Percentiles rank a stretch among this genome's conserved stretches.
Conservation (phyloP, 2,113 vertebrate genomes). For the Ivindomyrus marchei region DNA sequence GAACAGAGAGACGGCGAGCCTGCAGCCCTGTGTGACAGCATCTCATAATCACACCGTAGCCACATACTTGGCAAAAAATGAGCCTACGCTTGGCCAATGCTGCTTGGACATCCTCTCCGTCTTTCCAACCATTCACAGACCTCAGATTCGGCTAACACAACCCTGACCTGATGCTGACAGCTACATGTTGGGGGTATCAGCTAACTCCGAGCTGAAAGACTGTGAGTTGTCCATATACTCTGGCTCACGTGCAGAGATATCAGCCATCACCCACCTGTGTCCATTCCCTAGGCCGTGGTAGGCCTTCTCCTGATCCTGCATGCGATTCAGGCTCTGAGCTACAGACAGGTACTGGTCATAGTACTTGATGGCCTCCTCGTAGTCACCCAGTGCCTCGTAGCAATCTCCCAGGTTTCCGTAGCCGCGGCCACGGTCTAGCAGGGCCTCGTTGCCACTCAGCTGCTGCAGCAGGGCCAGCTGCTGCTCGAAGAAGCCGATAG, state of each 20-base stretch:
- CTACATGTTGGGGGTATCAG: neutral
- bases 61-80: neutral
- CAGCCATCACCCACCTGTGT: slow-evolving; percentile 70
- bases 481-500: slow-evolving; percentile 94
- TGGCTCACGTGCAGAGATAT: neutral
- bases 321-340: slow-evolving; percentile 83
- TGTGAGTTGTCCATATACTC: neutral
- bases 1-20: neutral
- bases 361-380: slow-evolving; percentile 93
- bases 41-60: neutral
- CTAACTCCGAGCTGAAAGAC: neutral
- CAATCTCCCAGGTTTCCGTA: slow-evolving; percentile 92
- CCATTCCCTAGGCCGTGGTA: slow-evolving; percentile 87
- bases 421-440: slow-evolving; percentile 82
- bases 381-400: slow-evolving; percentile 87
- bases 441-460: slow-evolving; percentile 77
- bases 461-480: slow-evolving; percentile 91
- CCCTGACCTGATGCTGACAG: neutral
- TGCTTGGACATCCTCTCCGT: neutral
- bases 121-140: neutral
- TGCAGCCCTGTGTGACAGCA: neutral
- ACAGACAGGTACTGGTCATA: slow-evolving; percentile 89
- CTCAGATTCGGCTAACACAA: neutral
- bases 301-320: slow-evolving; percentile 92
- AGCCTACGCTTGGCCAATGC: neutral